Conservation (phyloP, 2,113 vertebrate species). For the Falcunculus frontatus region DNA sequence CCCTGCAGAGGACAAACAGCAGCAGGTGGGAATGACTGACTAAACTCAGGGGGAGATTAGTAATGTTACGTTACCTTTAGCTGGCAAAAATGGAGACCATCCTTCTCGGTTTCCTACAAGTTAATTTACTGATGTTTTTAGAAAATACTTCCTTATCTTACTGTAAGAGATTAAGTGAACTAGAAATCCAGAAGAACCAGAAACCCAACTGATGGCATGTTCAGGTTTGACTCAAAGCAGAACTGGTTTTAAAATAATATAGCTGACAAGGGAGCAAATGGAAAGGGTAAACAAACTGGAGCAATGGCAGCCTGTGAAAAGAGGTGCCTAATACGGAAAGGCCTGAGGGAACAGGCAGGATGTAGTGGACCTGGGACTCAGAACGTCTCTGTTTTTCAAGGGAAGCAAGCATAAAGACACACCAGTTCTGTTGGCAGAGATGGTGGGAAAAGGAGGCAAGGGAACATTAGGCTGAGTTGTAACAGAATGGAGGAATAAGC, state of each 20-base stretch:
- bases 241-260: not conserved
- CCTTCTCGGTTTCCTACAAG: not conserved
- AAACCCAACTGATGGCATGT: not conserved
- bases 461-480: not conserved
- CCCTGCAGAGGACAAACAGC: not conserved
- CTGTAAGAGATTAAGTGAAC: not conserved
- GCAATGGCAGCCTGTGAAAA: not conserved
- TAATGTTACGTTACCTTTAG: not conserved
- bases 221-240: not conserved
- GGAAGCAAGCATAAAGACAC: not conserved
- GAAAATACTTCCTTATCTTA: not conserved
- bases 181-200: not conserved
- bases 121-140: not conserved
- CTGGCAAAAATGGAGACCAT: not conserved
- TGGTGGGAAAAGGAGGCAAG: not conserved
- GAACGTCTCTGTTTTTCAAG: not conserved
- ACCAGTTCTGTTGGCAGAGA: not conserved
- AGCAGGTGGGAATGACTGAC: slow-evolving; percentile 16
- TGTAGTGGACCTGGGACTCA: not conserved
- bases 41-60: not conserved
- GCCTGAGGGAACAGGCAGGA: not conserved
- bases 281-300: not conserved
- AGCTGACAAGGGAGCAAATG: not conserved
- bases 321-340: not conserved
- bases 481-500: not conserved